These are phyloP conservation scores for Drosophila ficusphila DNA, from an alignment of 1,140 invertebrate species.

Conservation along the genomic window DNA sequence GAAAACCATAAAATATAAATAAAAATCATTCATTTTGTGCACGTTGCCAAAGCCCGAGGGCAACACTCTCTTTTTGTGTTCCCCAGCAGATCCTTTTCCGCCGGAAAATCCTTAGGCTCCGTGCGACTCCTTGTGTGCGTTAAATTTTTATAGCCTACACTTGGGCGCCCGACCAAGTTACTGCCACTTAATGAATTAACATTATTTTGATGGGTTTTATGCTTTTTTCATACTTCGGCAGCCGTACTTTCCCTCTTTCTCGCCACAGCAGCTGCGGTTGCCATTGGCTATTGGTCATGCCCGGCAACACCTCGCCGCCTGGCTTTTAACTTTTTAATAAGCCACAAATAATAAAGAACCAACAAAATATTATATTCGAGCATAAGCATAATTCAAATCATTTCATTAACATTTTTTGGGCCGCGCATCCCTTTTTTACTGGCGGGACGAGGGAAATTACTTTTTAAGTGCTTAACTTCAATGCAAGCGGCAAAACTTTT, in stretches of 20 bases:
- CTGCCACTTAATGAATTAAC: constrained; percentile 83
- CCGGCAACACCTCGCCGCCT: constrained; percentile 45
- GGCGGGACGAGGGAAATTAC: constrained; percentile 62
- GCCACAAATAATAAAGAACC: constrained; percentile 53
- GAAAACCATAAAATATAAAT: constrained; percentile 78
- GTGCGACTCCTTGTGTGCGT: constrained; percentile 62
- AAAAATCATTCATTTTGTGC: constrained; percentile 77
- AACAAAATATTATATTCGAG: constrained; percentile 43
- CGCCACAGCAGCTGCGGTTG: constrained; percentile 31
- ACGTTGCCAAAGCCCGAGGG: constrained; percentile 41
- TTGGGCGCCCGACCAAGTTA: constrained; percentile 77
- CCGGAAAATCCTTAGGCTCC: constrained; percentile 21
- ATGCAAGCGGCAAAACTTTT: constrained; percentile 72
- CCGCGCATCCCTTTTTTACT: constrained; percentile 49
- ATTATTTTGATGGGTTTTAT: constrained; percentile 82
- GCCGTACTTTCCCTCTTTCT: constrained; percentile 34
- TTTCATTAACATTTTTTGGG: constrained; percentile 77
- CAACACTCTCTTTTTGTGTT: constrained; percentile 4
- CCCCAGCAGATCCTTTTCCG: background rate
- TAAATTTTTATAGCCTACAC: constrained; percentile 81
- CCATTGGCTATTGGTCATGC: constrained; percentile 31
- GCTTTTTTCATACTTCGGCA: constrained; percentile 69
- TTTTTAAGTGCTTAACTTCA: constrained; percentile 80
- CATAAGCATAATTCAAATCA: constrained; percentile 79
- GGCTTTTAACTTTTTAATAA: constrained; percentile 75